These are phyloP conservation scores for Spodoptera litura DNA, from an alignment of 1,140 invertebrate genomes.

Conservation along the genomic window DNA sequence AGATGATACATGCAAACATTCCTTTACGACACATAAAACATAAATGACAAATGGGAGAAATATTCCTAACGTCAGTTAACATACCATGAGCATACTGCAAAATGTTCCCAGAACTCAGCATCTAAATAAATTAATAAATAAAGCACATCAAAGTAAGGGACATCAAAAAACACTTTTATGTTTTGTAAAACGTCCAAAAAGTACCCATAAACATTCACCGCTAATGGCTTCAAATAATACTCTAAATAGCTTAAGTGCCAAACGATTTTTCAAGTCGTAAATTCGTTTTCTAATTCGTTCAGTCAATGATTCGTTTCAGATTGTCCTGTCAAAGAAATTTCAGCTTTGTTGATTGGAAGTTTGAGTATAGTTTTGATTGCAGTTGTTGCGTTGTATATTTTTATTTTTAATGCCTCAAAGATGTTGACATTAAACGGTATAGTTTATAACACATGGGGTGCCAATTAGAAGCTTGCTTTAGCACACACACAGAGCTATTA, in stretches of 20 bases:
- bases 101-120: constrained; percentile 2
- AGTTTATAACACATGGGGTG: constrained; percentile 32
- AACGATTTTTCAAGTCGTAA: constrained; percentile 56
- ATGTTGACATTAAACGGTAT: constrained; percentile 35
- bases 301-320: constrained; percentile 31
- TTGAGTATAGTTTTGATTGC: not conserved
- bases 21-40: constrained; percentile 1
- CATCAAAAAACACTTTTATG: constrained; percentile 52
- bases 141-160: constrained; percentile 49
- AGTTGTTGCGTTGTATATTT: not conserved
- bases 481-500: not conserved
- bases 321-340: not conserved
- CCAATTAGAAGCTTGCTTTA: constrained; percentile 31
- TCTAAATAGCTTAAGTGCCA: constrained; percentile 55
- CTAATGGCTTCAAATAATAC: constrained; percentile 55
- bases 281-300: constrained; percentile 51
- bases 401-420: constrained; percentile 5
- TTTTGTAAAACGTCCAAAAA: constrained; percentile 46
- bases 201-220: constrained; percentile 44
- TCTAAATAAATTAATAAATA: constrained; percentile 45
- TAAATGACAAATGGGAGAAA: constrained; percentile 34
- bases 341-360: not conserved
- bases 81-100: constrained; percentile 5
- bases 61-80: constrained; percentile 28
- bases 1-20: constrained; percentile 14